phyloP scores from a whole-genome alignment of 2,797 vertebrate species.

The Poecilia gillii region DNA sequence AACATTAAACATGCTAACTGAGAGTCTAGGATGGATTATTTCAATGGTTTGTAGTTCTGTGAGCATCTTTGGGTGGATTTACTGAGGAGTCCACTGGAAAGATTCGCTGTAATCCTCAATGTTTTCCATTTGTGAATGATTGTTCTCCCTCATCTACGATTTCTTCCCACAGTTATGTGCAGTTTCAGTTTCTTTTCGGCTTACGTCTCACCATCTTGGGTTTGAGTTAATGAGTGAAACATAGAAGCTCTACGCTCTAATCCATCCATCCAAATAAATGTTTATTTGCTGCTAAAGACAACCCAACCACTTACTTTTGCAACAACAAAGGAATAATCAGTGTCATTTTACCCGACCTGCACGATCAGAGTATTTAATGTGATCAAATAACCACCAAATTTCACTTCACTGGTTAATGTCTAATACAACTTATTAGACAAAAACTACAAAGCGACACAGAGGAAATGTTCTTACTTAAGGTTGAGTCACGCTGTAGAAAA shows the following conservation, averaged over 20 bases:
- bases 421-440: not conserved
- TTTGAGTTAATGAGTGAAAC: not conserved
- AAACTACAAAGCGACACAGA: not conserved
- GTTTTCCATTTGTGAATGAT: not conserved
- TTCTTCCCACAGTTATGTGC: not conserved
- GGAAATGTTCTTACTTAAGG: not conserved
- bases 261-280: not conserved
- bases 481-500: not conserved
- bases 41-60: not conserved
- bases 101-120: not conserved
- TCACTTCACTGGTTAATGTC: not conserved
- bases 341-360: not conserved
- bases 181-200: not conserved
- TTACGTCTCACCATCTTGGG: not conserved
- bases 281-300: not conserved
- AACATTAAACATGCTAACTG: not conserved
- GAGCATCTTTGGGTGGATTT: not conserved
- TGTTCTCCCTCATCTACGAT: not conserved
- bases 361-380: not conserved
- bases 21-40: not conserved
- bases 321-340: not conserved
- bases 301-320: not conserved
- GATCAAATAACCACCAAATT: not conserved
- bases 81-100: not conserved
- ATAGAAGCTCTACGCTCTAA: not conserved